Base-by-base conservation (phyloP, 2,888 invertebrate species). In the Eumacrocentrus americanus region DNA sequence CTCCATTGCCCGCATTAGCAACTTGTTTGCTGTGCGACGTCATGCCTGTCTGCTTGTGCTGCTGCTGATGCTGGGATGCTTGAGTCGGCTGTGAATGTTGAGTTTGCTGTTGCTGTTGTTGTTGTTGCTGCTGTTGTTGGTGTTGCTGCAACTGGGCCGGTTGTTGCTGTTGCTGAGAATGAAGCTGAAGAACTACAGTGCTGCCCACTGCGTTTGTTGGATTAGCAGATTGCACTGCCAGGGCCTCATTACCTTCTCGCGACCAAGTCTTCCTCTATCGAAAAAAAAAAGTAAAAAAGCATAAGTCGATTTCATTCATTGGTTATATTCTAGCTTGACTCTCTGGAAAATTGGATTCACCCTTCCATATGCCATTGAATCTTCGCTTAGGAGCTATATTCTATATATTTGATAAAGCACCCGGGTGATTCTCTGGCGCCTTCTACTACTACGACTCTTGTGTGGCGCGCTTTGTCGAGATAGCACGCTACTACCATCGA, bases 11-110 rank as follows among this genome's bases (percentile, higher is more conserved):
- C 83, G 87, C 88, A 82, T 92, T 92, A 84, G 89, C 88, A 83
- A 89, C 87, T 84, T 89, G 89, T 83, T 90, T 90, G 84, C 89
- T 88, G 85, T 90, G 90, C 80, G 90, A 89, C 87, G 91, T 89
- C 88, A 91, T 90, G 83, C 88, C 86, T 79, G 83, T 67, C 73
- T 81, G 83, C 75, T 83, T 76, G 83, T 83, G 82, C 81, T 75
- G 75, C 65, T 80, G 75, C 79, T 82, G 81, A 80, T 81, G 81
- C 81, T 81, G 80, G 78, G 78, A 73, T 65, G 79, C 74, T 79
- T 81, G 81, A 81, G 81, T 81, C 81, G 81, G 81, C 81, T 80
- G 80, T 58, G 67, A 69, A 51, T 72, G 74, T 58, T 71, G 73
- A 52, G 68, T 72, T 47, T 68, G 72, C 67, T 71, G 76, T 60